phyloP scores from a whole-genome alignment of 2,888 invertebrate genomes.

The Agriopis leucophaearia region DNA sequence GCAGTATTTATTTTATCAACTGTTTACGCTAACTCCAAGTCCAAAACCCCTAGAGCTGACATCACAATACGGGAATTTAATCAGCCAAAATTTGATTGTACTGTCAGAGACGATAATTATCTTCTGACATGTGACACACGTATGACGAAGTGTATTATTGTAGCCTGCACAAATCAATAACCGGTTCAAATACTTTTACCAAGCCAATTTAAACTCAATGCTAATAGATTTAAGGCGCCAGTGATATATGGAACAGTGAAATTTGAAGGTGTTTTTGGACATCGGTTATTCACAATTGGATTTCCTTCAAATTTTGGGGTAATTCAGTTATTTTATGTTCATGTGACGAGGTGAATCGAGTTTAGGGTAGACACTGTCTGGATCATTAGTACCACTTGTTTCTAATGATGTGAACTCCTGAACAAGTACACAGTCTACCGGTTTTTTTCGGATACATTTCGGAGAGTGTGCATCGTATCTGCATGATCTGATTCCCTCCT shows the following conservation, averaged over 20 bases:
- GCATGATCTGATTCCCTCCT: too few species aligned
- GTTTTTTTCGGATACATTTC: too few species aligned
- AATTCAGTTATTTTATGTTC: slow-evolving; percentile 34
- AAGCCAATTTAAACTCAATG: slow-evolving; percentile 27
- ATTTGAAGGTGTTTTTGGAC: slow-evolving; percentile 19
- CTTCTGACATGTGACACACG: slow-evolving; percentile 56
- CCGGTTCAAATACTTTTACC: neutral
- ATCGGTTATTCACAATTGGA: slow-evolving; percentile 47
- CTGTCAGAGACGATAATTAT: slow-evolving; percentile 55
- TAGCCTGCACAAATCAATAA: slow-evolving; percentile 31
- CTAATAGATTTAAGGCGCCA: neutral
- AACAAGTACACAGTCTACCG: neutral
- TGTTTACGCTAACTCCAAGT: too few species aligned
- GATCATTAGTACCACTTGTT: slow-evolving; percentile 5
- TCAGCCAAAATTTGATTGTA: slow-evolving; percentile 51
- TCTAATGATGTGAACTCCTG: neutral
- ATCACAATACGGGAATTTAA: slow-evolving; percentile 44
- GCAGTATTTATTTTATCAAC: too few species aligned
- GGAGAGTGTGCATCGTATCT: too few species aligned
- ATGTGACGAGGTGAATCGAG: slow-evolving; percentile 15
- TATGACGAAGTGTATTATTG: slow-evolving; percentile 53
- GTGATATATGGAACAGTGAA: neutral
- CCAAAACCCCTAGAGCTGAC: slow-evolving; percentile 12
- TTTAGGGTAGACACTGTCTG: slow-evolving; percentile 3
- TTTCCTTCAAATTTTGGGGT: slow-evolving; percentile 37